Base-by-base conservation (phyloP, 1,140 invertebrate genomes). In the Drosophila leontia region DNA sequence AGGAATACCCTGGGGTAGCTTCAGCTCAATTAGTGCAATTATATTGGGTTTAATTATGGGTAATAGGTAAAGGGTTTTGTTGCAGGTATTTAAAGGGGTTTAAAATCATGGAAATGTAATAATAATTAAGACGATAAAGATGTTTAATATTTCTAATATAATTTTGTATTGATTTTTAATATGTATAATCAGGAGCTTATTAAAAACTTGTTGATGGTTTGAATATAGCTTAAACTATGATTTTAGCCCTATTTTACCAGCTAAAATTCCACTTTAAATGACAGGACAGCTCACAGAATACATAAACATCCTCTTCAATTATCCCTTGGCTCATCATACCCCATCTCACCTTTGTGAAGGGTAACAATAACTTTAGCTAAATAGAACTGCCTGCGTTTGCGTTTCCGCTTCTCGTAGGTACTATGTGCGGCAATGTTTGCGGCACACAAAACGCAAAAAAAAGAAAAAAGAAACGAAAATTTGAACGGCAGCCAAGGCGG, bases 301-400 rank as follows among this genome's bases (percentile, higher is more conserved):
- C n/a, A 5, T 8, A 12, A 3, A 13, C 7, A 35, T 35, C 7
- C 3, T 23, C 4, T 6, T 11, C 0, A 3, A 0, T 1, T 0
- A 23, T 9, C 7, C 13, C 17, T 34, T n/a, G 2, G 23, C 15
- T 11, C 13, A 26, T 42, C 37, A 35, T 41, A 23, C 5, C n/a
- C 26, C 15, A 12, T 8, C 3, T 5, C 19, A 26, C 13, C 17
- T 5, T 32, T 8, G 19, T 41, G 32, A 35, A 51, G 57, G 75
- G 75, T 70, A 78, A 62, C 64, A 55, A 77, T 75, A 67, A 72
- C 75, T 88, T 72, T 51, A 69, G 63, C 76, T 83, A 70, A 70
- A 70, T 70, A 80, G 78, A 77, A 77, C 57, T 87, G 83, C 86
- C 85, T 88, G 81, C 78, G 85, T 88, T 78, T 88, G 85, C 85